A percentile compares a stretch with the other conserved stretches of the same genome.
Evolutionary conservation across 2,888 invertebrate genomes (phyloP).

Genomic region (Microdon myrmicae): DNA sequence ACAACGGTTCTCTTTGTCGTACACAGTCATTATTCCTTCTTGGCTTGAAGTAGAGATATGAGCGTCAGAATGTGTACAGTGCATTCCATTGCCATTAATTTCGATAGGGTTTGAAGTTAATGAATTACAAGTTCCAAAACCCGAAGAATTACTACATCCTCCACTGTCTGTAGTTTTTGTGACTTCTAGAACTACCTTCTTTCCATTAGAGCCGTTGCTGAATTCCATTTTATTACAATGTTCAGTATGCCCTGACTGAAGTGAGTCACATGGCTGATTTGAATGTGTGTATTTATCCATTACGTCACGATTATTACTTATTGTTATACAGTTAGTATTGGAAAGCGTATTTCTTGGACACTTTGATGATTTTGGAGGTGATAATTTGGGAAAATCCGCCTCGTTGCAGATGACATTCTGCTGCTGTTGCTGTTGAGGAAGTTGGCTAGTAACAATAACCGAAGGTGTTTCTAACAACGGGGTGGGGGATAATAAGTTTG

Average conservation of each 20-base stretch:
- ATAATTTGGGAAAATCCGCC: constrained; percentile 66
- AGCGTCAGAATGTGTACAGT: constrained; percentile 38
- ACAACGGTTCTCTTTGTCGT: constrained; percentile 60
- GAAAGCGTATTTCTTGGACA: constrained; percentile 55
- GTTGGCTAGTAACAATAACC: constrained; percentile 65
- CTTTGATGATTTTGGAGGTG: constrained; percentile 66
- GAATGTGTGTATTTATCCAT: constrained; percentile 43
- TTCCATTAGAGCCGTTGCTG: constrained; percentile 35
- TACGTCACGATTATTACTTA: constrained; percentile 36
- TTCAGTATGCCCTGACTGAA: constrained; percentile 49
- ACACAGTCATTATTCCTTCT: constrained; percentile 52
- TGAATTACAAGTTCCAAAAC: constrained; percentile 11
- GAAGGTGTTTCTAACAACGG: constrained; percentile 63
- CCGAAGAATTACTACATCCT: constrained; percentile 16
- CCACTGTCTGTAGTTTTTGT: constrained; percentile 51
- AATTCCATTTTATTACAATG: constrained; percentile 56
- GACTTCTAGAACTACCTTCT: constrained; percentile 56
- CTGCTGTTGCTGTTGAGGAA: constrained; percentile 57
- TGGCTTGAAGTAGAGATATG: constrained; percentile 45
- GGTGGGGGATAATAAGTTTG: constrained; percentile 57
- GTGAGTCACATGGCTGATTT: constrained; percentile 28
- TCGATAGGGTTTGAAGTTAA: constrained; percentile 40
- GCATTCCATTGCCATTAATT: constrained; percentile 37
- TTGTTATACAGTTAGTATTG: constrained; percentile 24
- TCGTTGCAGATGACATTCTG: constrained; percentile 62